A percentile compares a stretch with the other conserved stretches of the same genome.
These are phyloP conservation scores for Papilio glaucus DNA, from an alignment of 1,140 invertebrate genomes.

Conservation along the genomic window DNA sequence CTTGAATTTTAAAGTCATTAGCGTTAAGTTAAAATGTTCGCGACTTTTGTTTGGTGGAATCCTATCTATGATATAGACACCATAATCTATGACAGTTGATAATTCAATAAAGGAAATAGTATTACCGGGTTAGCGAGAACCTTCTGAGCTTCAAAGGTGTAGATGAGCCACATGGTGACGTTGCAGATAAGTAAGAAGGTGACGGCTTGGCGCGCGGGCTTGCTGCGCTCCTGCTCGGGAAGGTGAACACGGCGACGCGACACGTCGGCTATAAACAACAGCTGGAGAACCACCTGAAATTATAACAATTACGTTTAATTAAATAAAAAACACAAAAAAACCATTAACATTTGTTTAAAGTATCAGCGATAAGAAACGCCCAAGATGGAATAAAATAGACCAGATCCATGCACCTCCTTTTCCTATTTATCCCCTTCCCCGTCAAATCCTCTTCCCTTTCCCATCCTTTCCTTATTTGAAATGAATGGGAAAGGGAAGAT, in stretches of 20 bases:
- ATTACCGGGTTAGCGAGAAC: conserved; percentile 94
- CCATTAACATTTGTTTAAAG: no score
- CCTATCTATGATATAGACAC: no score
- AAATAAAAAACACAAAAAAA: background rate
- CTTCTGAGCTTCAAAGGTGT: conserved; percentile 98
- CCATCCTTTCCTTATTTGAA: no score
- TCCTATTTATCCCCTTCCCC: no score
- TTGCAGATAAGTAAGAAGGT: conserved; percentile 98
- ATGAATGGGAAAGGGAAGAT: no score
- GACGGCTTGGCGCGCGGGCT: conserved; percentile 97
- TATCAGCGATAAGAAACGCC: no score
- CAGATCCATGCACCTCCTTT: no score
- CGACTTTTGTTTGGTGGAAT: background rate
- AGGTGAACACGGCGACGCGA: conserved; percentile 94
- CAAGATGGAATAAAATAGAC: no score
- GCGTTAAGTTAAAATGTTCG: no score
- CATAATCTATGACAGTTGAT: no score
- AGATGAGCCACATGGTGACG: conserved; percentile 97
- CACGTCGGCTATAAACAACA: conserved; percentile 97
- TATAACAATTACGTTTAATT: background rate
- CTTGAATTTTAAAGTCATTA: no score
- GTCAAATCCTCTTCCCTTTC: no score
- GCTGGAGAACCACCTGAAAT: conserved; percentile 92
- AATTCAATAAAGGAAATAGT: conserved; percentile 1
- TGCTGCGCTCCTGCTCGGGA: conserved; percentile 95